Evolutionary conservation across 2,888 invertebrate genomes (phyloP), one percentile per base, ranked within the genome.

Genomic region (Prenolepis imparis): DNA sequence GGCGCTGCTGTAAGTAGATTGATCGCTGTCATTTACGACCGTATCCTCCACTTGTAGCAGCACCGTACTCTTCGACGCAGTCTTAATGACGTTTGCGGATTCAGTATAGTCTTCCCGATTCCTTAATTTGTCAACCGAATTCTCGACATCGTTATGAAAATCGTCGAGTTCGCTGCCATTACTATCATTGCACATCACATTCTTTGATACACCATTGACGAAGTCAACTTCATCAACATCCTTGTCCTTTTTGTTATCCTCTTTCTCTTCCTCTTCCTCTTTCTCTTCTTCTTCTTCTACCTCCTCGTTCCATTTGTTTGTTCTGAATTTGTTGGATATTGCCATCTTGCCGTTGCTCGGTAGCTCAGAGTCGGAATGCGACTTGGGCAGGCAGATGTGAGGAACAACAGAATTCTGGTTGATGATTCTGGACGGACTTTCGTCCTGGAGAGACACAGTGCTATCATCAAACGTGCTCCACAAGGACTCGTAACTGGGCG

Each of bases 391-490:
- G 4, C 84, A 75, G 9, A 70, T 74, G 12, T 68, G 85, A 1
- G 57, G 32, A 0, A 78, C 12, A 18, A 44, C 32, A 5, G 78
- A 36, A 3, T n/a, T 59, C 4, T 55, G 18, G 9, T 28, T 28
- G 28, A 74, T 78, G 4, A 70, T 36, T 59, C 48, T 88, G 0
- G 85, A 63, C 4, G 91, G 82, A 67, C 83, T 90, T 11, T 94
- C 93, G 15, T 93, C 93, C 61, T 92, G 90, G 5, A 92, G 68
- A 0, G 94, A 94, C n/a, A 93, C 32, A 0, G 94, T 94, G 52
- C 90, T 94, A 11, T 94, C 93, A 75, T 94, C 94, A 70, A 93
- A 93, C 11, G 93, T 93, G 72, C 93, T 94, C 94, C 94, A 94
- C 0, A 94, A 85, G 0, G 93, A 94, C 44, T 94, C 94, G 70